Evolutionary conservation across 2,888 invertebrate genomes (phyloP), one percentile per base, ranked within the genome.

Genomic region (Pollenia labialis): DNA sequence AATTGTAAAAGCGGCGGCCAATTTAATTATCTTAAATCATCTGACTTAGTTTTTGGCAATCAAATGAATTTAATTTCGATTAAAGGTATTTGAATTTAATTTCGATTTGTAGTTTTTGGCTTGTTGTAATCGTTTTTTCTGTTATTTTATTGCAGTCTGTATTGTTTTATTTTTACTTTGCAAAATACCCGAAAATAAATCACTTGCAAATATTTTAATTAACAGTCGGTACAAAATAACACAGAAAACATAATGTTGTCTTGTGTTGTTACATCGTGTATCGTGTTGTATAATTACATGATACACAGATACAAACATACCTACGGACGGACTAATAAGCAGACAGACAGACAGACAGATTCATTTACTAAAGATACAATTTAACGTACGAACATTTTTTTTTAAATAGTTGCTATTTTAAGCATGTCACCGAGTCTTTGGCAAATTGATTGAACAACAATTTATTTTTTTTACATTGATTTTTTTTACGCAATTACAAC

Each of bases 401-500:
- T 72, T 76, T 10, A 76, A 75, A 64, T 77, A 68, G 76, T 74
- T 54, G 76, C 85, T 88, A 88, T 88, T 88, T 88, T 83, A 72
- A 88, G 82, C 88, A 87, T 87, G 87, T 88, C 88, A 88, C 81
- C 75, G 64, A 44, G 88, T 75, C 85, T 83, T 88, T 88, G 88
- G 88, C 88, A 88, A 88, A 88, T 88, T 88, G 88, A 88, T 88
- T 83, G 85, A 88, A 84, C 88, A 88, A 88, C 88, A 88, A 77
- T 56, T 32, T 74, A 56, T 69, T 68, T 42, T 56, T 71, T 75
- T 68, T 60, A 46, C 50, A 71, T 58, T 64, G 60, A 69, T 62
- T 46, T 76, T 76, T 40, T 83, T 71, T 42, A 69, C 75, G 32
- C 76, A 76, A 46, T 42, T 68, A 4, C 16, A 69, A 62, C 68